These are phyloP conservation scores for Thymelicus sylvestris DNA, from an alignment of 2,888 invertebrate genomes.

Conservation along the genomic window DNA sequence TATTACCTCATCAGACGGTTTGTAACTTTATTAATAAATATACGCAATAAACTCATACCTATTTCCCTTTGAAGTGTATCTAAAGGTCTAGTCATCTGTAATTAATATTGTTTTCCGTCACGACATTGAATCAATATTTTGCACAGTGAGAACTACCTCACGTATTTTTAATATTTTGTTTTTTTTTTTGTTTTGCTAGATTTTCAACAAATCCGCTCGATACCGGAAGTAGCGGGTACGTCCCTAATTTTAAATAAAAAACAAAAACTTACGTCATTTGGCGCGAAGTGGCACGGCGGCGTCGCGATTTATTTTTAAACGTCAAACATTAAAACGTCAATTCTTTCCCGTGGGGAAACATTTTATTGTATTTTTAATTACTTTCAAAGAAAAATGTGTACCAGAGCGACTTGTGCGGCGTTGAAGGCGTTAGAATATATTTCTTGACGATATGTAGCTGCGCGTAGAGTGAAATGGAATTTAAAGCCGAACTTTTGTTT, in stretches of 20 bases:
- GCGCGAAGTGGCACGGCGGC: slow-evolving; percentile 30
- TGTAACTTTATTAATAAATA: slow-evolving; percentile 56
- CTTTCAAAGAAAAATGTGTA: slow-evolving; percentile 63
- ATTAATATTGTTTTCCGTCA: slow-evolving; percentile 14
- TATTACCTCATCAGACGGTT: slow-evolving; percentile 84
- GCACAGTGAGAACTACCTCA: not conserved
- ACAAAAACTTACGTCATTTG: slow-evolving; percentile 19
- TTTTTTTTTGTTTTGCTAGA: slow-evolving; percentile 29
- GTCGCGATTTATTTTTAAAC: slow-evolving; percentile 41
- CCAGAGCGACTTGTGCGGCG: slow-evolving; percentile 78
- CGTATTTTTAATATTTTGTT: slow-evolving; percentile 10
- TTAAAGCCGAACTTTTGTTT: slow-evolving; percentile 38
- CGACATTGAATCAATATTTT: not conserved
- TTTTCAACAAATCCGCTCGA: slow-evolving; percentile 50
- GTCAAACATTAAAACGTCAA: slow-evolving; percentile 36
- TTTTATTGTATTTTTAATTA: slow-evolving; percentile 40
- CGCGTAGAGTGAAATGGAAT: not conserved
- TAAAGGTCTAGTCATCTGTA: slow-evolving; percentile 1
- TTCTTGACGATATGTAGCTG: slow-evolving; percentile 39
- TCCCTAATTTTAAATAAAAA: slow-evolving; percentile 56
- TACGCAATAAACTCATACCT: slow-evolving; percentile 18
- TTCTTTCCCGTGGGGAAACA: slow-evolving; percentile 30
- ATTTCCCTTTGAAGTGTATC: slow-evolving; percentile 14
- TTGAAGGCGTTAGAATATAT: slow-evolving; percentile 75
- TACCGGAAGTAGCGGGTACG: slow-evolving; percentile 58